Conservation (phyloP, 2,888 invertebrate species). For the Amiota communis region DNA sequence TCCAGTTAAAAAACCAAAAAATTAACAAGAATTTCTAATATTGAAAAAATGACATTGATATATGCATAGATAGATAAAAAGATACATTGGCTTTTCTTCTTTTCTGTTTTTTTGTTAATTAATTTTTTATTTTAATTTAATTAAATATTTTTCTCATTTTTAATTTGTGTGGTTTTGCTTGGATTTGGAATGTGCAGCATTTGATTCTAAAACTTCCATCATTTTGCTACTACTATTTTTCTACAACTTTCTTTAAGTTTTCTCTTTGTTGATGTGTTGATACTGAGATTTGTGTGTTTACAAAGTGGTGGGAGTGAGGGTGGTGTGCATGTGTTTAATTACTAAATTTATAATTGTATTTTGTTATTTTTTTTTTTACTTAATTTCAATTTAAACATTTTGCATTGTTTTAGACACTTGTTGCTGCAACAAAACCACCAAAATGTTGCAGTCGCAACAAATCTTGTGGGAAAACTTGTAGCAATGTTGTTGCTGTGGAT, state of each 20-base stretch:
- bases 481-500: conserved; percentile 37
- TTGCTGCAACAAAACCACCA: conserved; percentile 29
- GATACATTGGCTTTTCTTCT: neutral
- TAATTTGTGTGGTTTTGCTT: neutral
- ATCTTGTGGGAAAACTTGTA: conserved; percentile 65
- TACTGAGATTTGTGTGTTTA: conserved; percentile 15
- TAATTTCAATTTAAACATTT: too few species aligned
- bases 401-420: neutral
- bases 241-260: neutral
- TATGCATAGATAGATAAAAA: conserved; percentile 43
- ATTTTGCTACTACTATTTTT: neutral
- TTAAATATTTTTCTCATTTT: too few species aligned
- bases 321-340: conserved; percentile 2
- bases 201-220: too few species aligned
- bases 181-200: neutral
- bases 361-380: too few species aligned
- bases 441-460: conserved; percentile 59
- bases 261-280: neutral
- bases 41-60: conserved; percentile 54
- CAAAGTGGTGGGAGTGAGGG: conserved; percentile 27
- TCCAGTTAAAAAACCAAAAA: neutral
- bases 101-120: too few species aligned
- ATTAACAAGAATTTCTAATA: conserved; percentile 1
- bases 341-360: too few species aligned
- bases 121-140: too few species aligned